Percentiles rank a stretch among this genome's conserved stretches.
Evolutionary conservation across 2,797 vertebrate species (phyloP).

Genomic region (Chrosomus eos): DNA sequence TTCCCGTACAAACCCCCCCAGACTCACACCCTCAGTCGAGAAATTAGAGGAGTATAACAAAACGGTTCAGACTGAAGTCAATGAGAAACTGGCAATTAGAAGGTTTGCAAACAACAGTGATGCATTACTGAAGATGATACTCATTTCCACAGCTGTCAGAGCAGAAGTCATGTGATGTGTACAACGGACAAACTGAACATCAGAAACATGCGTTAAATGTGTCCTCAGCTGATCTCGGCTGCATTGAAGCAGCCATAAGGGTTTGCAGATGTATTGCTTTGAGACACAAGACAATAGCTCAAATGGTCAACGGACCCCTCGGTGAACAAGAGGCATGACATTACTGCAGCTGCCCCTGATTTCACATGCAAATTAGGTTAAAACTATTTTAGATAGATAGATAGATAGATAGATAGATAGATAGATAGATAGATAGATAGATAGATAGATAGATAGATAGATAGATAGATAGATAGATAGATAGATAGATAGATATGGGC

Average conservation of each 20-base stretch:
- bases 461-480: not conserved
- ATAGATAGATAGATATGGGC: not conserved
- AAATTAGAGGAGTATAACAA: not conserved
- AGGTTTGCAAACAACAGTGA: constrained; percentile 8
- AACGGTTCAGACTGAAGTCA: not conserved
- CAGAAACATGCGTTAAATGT: not conserved
- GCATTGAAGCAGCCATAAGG: not conserved
- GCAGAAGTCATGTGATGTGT: not conserved
- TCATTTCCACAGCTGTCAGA: not conserved
- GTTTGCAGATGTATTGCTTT: constrained; percentile 10
- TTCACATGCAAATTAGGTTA: not conserved
- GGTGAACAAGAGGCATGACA: not conserved
- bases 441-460: not conserved
- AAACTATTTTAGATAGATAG: not conserved
- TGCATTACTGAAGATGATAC: not conserved
- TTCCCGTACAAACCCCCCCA: not conserved
- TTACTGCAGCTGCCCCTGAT: not conserved
- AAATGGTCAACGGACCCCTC: not conserved
- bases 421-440: no score
- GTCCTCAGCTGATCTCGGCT: constrained; percentile 18
- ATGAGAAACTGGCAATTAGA: not conserved
- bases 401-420: no score
- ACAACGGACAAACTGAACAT: not conserved
- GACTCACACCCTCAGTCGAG: not conserved
- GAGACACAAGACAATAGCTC: not conserved